Conservation (phyloP, 2,797 vertebrate genomes). For the Poeciliopsis turneri region DNA sequence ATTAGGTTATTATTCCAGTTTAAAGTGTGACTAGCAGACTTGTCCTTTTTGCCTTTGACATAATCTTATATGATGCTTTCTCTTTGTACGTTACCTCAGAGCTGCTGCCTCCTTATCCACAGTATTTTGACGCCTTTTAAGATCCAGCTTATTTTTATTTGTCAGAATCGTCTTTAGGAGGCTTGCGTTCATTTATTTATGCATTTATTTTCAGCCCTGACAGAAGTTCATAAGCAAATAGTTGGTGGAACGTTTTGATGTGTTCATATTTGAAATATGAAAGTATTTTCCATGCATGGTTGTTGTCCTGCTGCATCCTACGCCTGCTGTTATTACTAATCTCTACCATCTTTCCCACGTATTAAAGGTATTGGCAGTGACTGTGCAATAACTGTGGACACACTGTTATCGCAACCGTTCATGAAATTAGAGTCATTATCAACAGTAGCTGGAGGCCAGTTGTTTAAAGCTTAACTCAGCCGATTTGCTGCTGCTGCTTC, state of each 20-base stretch:
- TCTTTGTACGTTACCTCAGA: neutral
- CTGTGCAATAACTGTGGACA: neutral
- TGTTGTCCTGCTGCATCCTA: neutral
- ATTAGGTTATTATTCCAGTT: neutral
- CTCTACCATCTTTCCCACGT: neutral
- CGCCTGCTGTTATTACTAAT: neutral
- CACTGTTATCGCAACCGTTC: neutral
- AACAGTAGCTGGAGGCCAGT: neutral
- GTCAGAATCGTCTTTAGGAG: neutral
- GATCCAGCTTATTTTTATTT: neutral
- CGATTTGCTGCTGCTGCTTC: neutral
- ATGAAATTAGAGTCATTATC: neutral
- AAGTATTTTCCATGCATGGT: neutral
- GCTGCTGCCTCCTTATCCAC: neutral
- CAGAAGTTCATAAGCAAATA: neutral
- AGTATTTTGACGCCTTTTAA: neutral
- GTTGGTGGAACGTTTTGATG: neutral
- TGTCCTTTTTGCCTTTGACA: neutral
- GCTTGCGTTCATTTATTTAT: neutral
- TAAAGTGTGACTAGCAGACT: neutral
- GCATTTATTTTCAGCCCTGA: neutral
- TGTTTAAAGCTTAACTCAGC: conserved; percentile 12
- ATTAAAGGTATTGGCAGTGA: neutral
- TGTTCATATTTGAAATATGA: neutral
- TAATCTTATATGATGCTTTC: neutral